Percentiles rank a stretch among this genome's conserved stretches.
Evolutionary conservation across 2,888 invertebrate species (phyloP).

Genomic region (Nomada hirtipes): DNA sequence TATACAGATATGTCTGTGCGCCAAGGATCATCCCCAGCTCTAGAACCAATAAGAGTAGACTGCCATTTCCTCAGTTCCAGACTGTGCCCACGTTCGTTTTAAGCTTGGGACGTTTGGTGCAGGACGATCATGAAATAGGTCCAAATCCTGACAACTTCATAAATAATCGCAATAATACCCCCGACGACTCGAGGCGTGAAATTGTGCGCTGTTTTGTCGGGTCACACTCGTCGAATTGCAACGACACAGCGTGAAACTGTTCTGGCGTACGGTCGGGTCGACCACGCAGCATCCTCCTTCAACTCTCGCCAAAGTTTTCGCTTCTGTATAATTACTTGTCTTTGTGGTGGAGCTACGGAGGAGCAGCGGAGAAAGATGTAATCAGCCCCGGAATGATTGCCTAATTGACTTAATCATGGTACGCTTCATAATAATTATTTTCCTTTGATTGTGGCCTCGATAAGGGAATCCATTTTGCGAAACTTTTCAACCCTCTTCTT

Average conservation of each 20-base stretch:
- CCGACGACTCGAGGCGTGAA: constrained; percentile 62
- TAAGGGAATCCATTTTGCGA: constrained; percentile 44
- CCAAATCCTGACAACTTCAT: constrained; percentile 49
- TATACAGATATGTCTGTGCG: too few relatives aligned
- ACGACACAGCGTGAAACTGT: constrained; percentile 66
- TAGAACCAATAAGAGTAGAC: too few relatives aligned
- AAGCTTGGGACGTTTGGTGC: constrained; percentile 12
- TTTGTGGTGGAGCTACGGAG: constrained; percentile 42
- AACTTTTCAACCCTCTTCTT: constrained; percentile 12
- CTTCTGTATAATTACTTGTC: constrained; percentile 68
- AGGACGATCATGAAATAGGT: constrained; percentile 55
- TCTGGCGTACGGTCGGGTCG: constrained; percentile 42
- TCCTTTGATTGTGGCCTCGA: constrained; percentile 40
- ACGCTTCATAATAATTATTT: constrained; percentile 61
- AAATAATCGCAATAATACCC: constrained; percentile 59
- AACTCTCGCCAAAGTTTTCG: constrained; percentile 67
- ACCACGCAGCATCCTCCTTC: constrained; percentile 56
- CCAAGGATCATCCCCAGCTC: too few relatives aligned
- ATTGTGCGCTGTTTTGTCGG: constrained; percentile 63
- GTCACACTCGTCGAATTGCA: constrained; percentile 60
- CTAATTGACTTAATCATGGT: constrained; percentile 69
- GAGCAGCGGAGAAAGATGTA: constrained; percentile 56
- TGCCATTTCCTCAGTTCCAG: too few relatives aligned
- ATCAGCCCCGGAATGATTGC: constrained; percentile 66
- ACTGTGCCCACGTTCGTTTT: background rate